Percentiles rank a stretch among this genome's conserved stretches.
These are phyloP conservation scores for Sympetrum striolatum DNA, from an alignment of 2,888 invertebrate genomes.

Conservation along the genomic window DNA sequence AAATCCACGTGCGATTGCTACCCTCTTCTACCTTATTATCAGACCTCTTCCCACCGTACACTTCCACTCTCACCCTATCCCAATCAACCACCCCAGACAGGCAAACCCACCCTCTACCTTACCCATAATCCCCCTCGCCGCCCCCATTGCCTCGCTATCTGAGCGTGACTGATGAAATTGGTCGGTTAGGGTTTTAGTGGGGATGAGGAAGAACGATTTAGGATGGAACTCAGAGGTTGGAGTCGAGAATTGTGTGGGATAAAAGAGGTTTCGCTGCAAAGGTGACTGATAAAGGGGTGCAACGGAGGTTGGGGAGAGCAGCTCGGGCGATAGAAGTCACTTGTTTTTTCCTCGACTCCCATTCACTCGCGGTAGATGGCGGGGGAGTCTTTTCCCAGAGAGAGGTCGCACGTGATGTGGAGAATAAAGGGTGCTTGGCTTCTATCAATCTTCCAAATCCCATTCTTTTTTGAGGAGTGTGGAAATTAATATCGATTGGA, in stretches of 20 bases:
- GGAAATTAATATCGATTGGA: constrained; percentile 29
- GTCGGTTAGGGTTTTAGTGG: constrained; percentile 27
- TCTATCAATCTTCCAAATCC: constrained; percentile 24
- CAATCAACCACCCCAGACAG: neutral
- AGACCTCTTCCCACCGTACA: neutral
- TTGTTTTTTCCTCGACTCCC: neutral
- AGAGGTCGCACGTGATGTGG: neutral
- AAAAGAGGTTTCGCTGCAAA: neutral
- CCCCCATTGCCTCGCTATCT: constrained; percentile 3
- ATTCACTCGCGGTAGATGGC: neutral
- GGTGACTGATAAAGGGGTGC: neutral
- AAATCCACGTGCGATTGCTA: neutral
- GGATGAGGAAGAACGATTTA: neutral
- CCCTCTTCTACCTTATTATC: neutral
- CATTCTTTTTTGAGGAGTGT: constrained; percentile 1
- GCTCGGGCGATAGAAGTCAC: neutral
- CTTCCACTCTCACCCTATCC: neutral
- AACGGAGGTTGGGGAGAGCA: neutral
- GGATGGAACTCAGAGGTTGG: neutral
- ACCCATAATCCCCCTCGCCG: neutral
- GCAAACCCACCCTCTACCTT: neutral
- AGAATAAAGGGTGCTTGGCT: neutral
- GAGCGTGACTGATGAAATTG: constrained; percentile 44
- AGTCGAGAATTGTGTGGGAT: neutral
- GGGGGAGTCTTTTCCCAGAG: neutral